A percentile compares a stretch with the other conserved stretches of the same genome.
Evolutionary conservation across 2,888 invertebrate species (phyloP).

Genomic region (Dolichopus griseipennis): DNA sequence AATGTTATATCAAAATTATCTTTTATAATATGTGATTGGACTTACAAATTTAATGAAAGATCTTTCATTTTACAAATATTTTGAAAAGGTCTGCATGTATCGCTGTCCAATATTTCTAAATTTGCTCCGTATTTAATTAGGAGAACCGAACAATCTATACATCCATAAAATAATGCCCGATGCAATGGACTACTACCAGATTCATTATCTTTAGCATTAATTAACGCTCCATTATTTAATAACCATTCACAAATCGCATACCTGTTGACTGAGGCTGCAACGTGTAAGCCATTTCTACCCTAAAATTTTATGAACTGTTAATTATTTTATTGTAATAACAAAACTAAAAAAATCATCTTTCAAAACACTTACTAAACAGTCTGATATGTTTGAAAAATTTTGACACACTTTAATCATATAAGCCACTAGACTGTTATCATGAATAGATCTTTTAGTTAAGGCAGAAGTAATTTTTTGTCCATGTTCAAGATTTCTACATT

Average conservation of each 20-base stretch:
- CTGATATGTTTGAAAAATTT: slow-evolving; percentile 52
- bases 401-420: slow-evolving; percentile 52
- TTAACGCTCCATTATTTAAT: slow-evolving; percentile 47
- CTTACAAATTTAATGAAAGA: slow-evolving; percentile 28
- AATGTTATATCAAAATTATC: not conserved
- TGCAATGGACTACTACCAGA: slow-evolving; percentile 71
- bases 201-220: slow-evolving; percentile 35
- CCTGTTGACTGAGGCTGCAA: slow-evolving; percentile 67
- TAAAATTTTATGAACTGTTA: slow-evolving; percentile 28
- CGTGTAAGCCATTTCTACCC: slow-evolving; percentile 71
- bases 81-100: slow-evolving; percentile 36
- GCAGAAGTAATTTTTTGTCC: slow-evolving; percentile 50
- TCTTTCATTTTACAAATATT: slow-evolving; percentile 42
- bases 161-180: slow-evolving; percentile 72
- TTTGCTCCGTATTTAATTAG: slow-evolving; percentile 55
- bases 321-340: not conserved
- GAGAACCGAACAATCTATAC: slow-evolving; percentile 61
- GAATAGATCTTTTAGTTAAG: slow-evolving; percentile 54
- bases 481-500: slow-evolving; percentile 47
- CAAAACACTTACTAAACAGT: slow-evolving; percentile 47
- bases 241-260: slow-evolving; percentile 65
- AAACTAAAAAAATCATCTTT: slow-evolving; percentile 10
- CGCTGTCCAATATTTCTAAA: slow-evolving; percentile 35
- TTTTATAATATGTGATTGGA: not conserved
- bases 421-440: slow-evolving; percentile 51